Evolutionary conservation across 2,888 invertebrate genomes (phyloP), one percentile per base, ranked within the genome.

Genomic region (Uropetala carovei): DNA sequence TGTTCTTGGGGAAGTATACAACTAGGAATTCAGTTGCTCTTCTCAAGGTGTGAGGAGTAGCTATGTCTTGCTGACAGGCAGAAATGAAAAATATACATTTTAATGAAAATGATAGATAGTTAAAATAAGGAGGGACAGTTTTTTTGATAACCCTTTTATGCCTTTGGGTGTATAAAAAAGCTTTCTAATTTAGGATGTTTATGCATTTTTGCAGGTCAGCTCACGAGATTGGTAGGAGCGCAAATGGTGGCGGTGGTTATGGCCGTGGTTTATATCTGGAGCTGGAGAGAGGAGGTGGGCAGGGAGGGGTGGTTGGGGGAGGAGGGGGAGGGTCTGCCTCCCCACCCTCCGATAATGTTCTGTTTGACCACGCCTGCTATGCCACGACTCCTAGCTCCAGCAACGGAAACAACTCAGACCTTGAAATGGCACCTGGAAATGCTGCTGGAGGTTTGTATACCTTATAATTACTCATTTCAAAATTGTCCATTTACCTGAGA

Each of bases 351-450:
- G 98, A 99, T 95, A 98, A 98, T 95, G 98, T 98, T 93, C 97
- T 98, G 96, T 98, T 98, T 95, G 98, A 99, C 96, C 98, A 98
- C 96, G 98, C 98, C 95, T 98, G 98, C 96, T 98, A 99, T 95
- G 98, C 98, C 60, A 98, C 98, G 83, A 98, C 98, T 75, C 98
- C 99, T 22, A 98, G 98, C 94, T 98, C 98, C 92, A 98, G 98
- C 94, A 98, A 98, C 94, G 98, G 98, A 92, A 98, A 98, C 95
- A 98, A 98, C 95, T 98, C 98, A 64, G 98, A 98, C 95, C 97
- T 98, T 95, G 98, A 98, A 95, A 93, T 30, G 91, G 91, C 82
- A 22, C 92, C 85, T 84, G 82, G 59, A 43, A 89, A 89, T 59
- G 68, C 89, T 89, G 89, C 64, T 89, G 64, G 64, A 43, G 89